Conservation (phyloP, 1,140 invertebrate genomes). For the Neodiprion virginianus region DNA sequence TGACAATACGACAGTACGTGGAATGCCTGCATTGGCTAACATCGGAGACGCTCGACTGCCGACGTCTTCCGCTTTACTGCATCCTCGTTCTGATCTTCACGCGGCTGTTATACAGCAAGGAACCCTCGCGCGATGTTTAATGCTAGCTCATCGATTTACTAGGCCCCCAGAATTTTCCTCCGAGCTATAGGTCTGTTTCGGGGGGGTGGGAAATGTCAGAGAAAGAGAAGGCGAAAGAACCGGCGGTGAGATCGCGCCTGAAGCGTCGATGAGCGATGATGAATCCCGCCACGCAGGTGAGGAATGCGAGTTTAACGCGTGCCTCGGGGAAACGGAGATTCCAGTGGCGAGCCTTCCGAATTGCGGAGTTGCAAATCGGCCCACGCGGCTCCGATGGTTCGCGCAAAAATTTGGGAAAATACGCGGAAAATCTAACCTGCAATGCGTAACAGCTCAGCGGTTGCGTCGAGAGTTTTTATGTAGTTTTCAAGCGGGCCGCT, state of each 20-base stretch:
- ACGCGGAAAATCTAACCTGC: too few species aligned
- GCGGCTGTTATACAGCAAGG: background rate
- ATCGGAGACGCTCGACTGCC: background rate
- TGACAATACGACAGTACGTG: slow-evolving; percentile 34
- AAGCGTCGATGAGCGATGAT: slow-evolving; percentile 48
- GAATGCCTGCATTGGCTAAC: slow-evolving; percentile 18
- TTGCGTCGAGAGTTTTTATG: too few species aligned
- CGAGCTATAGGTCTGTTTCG: background rate
- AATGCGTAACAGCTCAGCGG: too few species aligned
- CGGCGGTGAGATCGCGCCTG: background rate
- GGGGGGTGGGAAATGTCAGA: background rate
- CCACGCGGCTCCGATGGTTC: too few species aligned
- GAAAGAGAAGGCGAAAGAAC: background rate
- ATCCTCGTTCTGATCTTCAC: background rate
- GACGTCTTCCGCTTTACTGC: background rate
- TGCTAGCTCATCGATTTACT: slow-evolving; percentile 50
- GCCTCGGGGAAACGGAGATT: too few species aligned
- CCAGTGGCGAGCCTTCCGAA: too few species aligned
- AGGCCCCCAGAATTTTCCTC: slow-evolving; percentile 42
- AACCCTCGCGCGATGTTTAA: slow-evolving; percentile 40
- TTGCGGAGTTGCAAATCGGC: too few species aligned
- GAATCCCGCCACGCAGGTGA: too few species aligned
- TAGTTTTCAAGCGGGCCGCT: too few species aligned
- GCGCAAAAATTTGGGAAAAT: too few species aligned
- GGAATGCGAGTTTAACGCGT: too few species aligned